Percentiles rank a stretch among this genome's conserved stretches.
Conservation (phyloP, 2,797 vertebrate genomes). For the Gastrophryne carolinensis region DNA sequence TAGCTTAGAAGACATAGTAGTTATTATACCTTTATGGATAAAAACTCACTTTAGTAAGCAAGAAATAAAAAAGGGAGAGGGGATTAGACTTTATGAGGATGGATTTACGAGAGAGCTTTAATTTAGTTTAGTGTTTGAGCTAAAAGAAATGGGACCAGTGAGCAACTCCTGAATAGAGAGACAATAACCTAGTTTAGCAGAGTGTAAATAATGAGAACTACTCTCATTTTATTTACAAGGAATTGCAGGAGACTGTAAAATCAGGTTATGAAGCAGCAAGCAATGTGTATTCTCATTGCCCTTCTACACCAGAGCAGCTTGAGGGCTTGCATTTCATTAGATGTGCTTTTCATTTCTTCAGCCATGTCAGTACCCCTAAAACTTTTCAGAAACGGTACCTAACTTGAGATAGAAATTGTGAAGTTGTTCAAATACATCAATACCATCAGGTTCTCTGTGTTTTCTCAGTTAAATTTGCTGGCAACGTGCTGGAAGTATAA, state of each 20-base stretch:
- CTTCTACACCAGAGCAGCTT: background rate
- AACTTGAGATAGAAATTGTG: too few relatives aligned
- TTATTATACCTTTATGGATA: conserved; percentile 6
- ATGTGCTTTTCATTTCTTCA: conserved; percentile 7
- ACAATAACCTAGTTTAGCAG: conserved; percentile 43
- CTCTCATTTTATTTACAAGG: conserved; percentile 24
- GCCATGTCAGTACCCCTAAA: background rate
- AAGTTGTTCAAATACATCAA: too few relatives aligned
- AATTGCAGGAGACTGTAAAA: conserved; percentile 20
- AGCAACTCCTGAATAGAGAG: conserved; percentile 46
- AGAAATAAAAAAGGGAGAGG: background rate
- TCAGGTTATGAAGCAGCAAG: conserved; percentile 10
- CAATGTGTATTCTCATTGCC: conserved; percentile 19
- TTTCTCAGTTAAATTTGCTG: too few relatives aligned
- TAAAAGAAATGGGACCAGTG: conserved; percentile 57
- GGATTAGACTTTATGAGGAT: conserved; percentile 46
- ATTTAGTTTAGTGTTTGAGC: conserved; percentile 54
- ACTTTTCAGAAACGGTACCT: background rate
- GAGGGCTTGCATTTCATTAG: background rate
- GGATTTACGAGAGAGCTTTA: conserved; percentile 43
- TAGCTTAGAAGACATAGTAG: background rate
- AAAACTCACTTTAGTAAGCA: conserved; percentile 18
- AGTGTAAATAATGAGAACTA: conserved; percentile 40
- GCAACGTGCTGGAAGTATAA: too few relatives aligned
- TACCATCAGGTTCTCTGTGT: too few relatives aligned